A percentile compares a stretch with the other conserved stretches of the same genome.
Evolutionary conservation across 2,113 vertebrate species (phyloP).

Genomic region (Gadus chalcogrammus): DNA sequence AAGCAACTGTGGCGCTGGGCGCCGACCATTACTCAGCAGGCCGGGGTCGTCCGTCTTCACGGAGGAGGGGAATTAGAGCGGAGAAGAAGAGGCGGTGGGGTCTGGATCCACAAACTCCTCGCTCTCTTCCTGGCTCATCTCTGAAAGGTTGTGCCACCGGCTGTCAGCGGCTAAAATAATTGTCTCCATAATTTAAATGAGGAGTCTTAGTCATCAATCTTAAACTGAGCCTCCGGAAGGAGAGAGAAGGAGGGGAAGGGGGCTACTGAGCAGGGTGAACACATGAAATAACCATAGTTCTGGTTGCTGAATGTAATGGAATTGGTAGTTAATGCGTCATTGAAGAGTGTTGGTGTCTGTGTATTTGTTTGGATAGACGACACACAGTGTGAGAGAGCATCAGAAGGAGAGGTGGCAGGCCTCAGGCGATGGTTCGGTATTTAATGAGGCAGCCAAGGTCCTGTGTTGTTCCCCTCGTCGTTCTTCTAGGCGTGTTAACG

Average conservation of each 20-base stretch:
- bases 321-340: neutral
- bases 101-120: constrained; percentile 6
- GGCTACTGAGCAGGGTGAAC: neutral
- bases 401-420: neutral
- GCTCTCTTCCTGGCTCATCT: neutral
- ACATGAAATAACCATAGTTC: neutral
- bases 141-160: neutral
- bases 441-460: too few relatives aligned
- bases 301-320: neutral
- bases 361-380: neutral
- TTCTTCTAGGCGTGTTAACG: too few relatives aligned
- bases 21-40: constrained; percentile 32
- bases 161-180: constrained; percentile 11
- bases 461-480: too few relatives aligned
- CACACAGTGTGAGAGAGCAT: neutral
- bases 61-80: constrained; percentile 11
- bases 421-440: too few relatives aligned
- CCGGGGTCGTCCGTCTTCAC: constrained; percentile 46
- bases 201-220: constrained; percentile 31
- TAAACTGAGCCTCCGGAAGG: constrained; percentile 21
- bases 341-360: constrained; percentile 1
- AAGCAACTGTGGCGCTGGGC: constrained; percentile 46
- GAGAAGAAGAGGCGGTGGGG: constrained; percentile 12
- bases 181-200: constrained; percentile 33
- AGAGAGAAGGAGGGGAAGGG: constrained; percentile 3